Evolutionary conservation across 1,140 invertebrate genomes (phyloP), one percentile per base, ranked within the genome.

Genomic region (Trachelipus rathkii): DNA sequence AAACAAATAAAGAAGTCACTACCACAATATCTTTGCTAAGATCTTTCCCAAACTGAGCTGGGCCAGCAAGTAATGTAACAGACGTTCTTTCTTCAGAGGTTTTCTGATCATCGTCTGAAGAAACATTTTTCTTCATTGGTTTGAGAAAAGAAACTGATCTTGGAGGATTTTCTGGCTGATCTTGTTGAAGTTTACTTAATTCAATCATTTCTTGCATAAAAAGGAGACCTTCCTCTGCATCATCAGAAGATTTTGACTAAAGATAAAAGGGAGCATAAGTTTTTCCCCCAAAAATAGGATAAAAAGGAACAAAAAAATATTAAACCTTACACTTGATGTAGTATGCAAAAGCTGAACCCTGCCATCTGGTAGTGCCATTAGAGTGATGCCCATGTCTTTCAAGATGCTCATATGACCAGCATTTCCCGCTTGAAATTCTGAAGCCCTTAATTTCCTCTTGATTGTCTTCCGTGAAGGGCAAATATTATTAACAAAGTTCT

Each of bases 171-270:
- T 90, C 87, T n/a, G 88, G 85, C 81, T 89, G 87, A 77, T 89
- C 86, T 13, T 86, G 84, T 84, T 92, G 90, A 76, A 88, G 85
- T 83, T 93, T 93, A 45, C 93, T 94, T 67, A 96, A 85, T 85
- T 96, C 93, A 10, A 95, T 89, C 94, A 98, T 97, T 87, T 98
- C 96, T 83, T 96, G 93, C 94, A 99, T 98, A 83, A 99, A 98
- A 44, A 93, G 87, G 24, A 97, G 84, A 0, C 97, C 96, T 86
- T 97, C 93, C 83, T 96, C 92, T 1, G 94, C 96, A 83, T 96
- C 92, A 80, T 91, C 89, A 86, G 50, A 60, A 69, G 91, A 91
- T 83, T 91, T 90, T 11, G 95, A 96, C 94, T 96, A 83, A 71
- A 60, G 50, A 19, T 4, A 87, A 60, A 60, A 15, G 8, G 19